Evolutionary conservation across 2,888 invertebrate genomes (phyloP).

Genomic region (Fabriciana adippe): DNA sequence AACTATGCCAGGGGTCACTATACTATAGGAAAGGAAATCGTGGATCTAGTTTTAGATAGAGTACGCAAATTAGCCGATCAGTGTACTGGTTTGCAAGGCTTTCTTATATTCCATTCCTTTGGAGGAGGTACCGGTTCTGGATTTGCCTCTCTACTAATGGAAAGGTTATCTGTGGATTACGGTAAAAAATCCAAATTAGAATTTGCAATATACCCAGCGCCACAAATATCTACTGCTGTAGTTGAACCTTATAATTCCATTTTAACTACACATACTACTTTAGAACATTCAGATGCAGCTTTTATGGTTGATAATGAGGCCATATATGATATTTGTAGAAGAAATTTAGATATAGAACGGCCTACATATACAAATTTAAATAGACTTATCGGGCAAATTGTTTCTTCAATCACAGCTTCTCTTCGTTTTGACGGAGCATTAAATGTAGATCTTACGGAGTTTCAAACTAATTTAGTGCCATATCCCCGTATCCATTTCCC

Average conservation of each 20-base stretch:
- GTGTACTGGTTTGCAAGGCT: constrained; percentile 95
- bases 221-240: constrained; percentile 92
- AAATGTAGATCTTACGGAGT: constrained; percentile 95
- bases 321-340: constrained; percentile 94
- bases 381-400: constrained; percentile 96
- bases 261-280: constrained; percentile 95
- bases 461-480: constrained; percentile 96
- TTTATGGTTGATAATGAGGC: constrained; percentile 97
- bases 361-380: constrained; percentile 98
- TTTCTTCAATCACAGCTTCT: constrained; percentile 95
- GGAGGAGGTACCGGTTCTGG: constrained; percentile 97
- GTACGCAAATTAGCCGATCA: constrained; percentile 93
- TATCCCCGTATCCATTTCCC: constrained; percentile 98
- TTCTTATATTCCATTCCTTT: constrained; percentile 97
- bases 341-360: constrained; percentile 96
- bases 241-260: constrained; percentile 99
- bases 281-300: constrained; percentile 96
- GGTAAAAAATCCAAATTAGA: constrained; percentile 97
- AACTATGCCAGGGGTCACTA: constrained; percentile 98
- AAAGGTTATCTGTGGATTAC: constrained; percentile 96
- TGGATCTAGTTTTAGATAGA: constrained; percentile 93
- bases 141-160: constrained; percentile 97
- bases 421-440: constrained; percentile 95
- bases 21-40: constrained; percentile 97
- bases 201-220: constrained; percentile 98